These are phyloP conservation scores for Listronotus bonariensis DNA, from an alignment of 1,140 invertebrate genomes.

Conservation along the genomic window DNA sequence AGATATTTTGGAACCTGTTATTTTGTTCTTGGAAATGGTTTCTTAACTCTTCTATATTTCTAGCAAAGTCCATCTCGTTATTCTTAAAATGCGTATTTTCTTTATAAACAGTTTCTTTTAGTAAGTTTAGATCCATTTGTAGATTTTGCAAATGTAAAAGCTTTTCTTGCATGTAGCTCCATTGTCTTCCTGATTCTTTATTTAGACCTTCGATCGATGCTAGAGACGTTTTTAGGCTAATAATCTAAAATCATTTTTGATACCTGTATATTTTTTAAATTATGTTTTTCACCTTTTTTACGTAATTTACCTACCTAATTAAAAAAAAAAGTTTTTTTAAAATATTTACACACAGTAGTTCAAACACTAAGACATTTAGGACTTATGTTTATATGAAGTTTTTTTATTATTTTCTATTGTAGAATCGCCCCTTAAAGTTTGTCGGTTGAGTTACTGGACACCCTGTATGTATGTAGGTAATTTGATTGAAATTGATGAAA, in stretches of 20 bases:
- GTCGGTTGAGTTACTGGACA: no score
- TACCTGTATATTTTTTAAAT: no score
- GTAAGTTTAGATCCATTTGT: slow-evolving; percentile 63
- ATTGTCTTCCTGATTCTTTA: slow-evolving; percentile 13
- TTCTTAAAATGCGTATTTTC: slow-evolving; percentile 60
- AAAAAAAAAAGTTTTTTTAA: no score
- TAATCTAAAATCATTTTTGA: slow-evolving; percentile 20
- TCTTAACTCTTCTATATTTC: slow-evolving; percentile 68
- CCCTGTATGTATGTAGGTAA: no score
- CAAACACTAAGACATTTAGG: no score
- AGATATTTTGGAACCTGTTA: slow-evolving; percentile 48
- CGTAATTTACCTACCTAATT: no score
- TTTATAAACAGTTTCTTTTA: slow-evolving; percentile 62
- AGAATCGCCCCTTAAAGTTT: no score
- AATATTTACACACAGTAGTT: no score
- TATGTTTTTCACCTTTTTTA: no score
- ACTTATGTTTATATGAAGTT: no score
- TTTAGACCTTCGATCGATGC: slow-evolving; percentile 3
- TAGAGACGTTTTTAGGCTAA: slow-evolving; percentile 1
- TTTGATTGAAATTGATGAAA: no score
- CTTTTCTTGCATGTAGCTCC: slow-evolving; percentile 17
- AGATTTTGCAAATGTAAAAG: slow-evolving; percentile 47
- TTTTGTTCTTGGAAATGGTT: slow-evolving; percentile 57
- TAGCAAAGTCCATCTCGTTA: slow-evolving; percentile 62
- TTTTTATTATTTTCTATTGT: no score